Evolutionary conservation across 1,140 invertebrate species (phyloP).

Genomic region (Drosophila melanica): DNA sequence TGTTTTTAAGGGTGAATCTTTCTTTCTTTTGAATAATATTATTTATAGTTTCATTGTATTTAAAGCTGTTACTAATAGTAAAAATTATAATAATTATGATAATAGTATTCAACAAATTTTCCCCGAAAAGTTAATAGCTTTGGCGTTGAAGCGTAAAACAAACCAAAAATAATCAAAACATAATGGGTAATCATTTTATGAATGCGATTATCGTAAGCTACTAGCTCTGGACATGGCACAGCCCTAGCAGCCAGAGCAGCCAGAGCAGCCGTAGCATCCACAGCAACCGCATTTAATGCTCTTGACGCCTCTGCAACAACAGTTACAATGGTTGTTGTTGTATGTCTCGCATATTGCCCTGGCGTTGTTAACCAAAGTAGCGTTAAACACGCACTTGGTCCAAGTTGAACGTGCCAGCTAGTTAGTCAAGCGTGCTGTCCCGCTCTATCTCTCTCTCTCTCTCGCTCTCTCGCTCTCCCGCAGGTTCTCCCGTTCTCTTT

Average conservation of each 20-base stretch:
- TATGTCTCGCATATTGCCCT: conserved; percentile 13
- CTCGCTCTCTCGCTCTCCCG: not conserved
- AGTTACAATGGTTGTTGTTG: conserved; percentile 22
- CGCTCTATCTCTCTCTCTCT: conserved; percentile 2
- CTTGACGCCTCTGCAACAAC: conserved; percentile 52
- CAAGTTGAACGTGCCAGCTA: conserved; percentile 69
- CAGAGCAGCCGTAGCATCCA: not conserved
- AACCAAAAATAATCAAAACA: conserved; percentile 30
- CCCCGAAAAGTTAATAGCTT: conserved; percentile 50
- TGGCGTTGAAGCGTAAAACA: conserved; percentile 45
- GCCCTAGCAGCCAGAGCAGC: not conserved
- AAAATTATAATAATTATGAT: no score
- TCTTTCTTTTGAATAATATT: no score
- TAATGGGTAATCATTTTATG: conserved; percentile 40
- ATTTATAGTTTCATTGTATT: no score
- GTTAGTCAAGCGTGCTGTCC: conserved; percentile 44
- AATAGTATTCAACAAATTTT: conserved; percentile 15
- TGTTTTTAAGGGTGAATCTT: no score
- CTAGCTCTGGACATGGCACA: conserved; percentile 23
- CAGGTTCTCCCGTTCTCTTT: not conserved
- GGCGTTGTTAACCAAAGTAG: conserved; percentile 59
- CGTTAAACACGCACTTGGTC: conserved; percentile 73
- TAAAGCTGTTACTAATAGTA: no score
- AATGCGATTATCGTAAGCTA: conserved; percentile 32
- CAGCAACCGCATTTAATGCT: conserved; percentile 31